Conservation (phyloP, 2,113 vertebrate species). For the Motacilla alba region DNA sequence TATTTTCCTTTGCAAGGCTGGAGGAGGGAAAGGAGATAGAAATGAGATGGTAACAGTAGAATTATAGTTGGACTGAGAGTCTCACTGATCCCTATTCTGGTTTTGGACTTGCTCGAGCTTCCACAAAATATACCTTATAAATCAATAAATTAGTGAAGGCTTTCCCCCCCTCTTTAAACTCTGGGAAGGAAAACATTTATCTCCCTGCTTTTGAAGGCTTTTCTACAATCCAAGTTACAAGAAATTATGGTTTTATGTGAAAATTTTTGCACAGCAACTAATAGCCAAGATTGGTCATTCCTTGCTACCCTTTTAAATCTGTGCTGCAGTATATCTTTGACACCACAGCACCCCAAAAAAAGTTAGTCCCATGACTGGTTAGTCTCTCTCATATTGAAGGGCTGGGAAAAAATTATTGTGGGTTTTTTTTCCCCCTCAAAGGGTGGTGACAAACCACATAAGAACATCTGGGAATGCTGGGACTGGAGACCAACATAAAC, state of each 20-base stretch:
- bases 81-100: not conserved
- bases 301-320: not conserved
- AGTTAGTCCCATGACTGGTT: not conserved
- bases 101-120: not conserved
- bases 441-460: accelerated
- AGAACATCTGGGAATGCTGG: not conserved
- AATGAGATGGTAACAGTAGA: not conserved
- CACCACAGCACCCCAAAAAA: not conserved
- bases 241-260: not conserved
- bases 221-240: not conserved
- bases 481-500: not conserved
- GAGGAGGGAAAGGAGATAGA: not conserved
- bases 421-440: not conserved
- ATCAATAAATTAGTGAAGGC: not conserved
- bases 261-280: not conserved
- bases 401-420: not conserved
- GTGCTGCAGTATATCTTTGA: not conserved
- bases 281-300: not conserved
- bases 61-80: not conserved
- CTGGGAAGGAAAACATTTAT: not conserved
- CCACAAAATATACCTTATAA: not conserved
- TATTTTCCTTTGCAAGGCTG: not conserved
- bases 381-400: not conserved
- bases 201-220: not conserved
- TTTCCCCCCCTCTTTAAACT: not conserved